Evolutionary conservation across 2,797 vertebrate genomes (phyloP).

Genomic region (Cyclura pinguis): DNA sequence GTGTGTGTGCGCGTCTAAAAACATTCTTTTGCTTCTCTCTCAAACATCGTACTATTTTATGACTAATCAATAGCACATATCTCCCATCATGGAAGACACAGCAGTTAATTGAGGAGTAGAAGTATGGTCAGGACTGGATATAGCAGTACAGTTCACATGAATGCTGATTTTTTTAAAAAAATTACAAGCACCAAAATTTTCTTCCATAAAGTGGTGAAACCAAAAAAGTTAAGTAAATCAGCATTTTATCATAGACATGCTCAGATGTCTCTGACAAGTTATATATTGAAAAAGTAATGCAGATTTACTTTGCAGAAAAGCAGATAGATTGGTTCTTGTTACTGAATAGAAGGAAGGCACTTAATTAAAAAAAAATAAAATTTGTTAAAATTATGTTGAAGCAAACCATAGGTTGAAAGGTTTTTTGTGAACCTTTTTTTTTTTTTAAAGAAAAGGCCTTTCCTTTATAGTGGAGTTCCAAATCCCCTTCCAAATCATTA

Average conservation of each 20-base stretch:
- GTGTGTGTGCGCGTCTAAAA: constrained; percentile 11
- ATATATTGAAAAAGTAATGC: constrained; percentile 45
- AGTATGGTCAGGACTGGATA: constrained; percentile 34
- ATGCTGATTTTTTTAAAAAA: constrained; percentile 30
- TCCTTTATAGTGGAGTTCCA: constrained; percentile 10
- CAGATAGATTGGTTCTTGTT: background rate
- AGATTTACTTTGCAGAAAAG: constrained; percentile 41
- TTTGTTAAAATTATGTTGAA: constrained; percentile 25
- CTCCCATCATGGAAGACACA: constrained; percentile 35
- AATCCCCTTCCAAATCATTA: constrained; percentile 37
- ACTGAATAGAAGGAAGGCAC: constrained; percentile 9
- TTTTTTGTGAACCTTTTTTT: background rate
- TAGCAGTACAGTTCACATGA: background rate
- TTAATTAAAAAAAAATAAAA: background rate
- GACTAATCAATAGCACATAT: constrained; percentile 61
- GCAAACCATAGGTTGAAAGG: background rate
- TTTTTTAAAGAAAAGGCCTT: constrained; percentile 6
- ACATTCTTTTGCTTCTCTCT: constrained; percentile 32
- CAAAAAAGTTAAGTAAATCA: background rate
- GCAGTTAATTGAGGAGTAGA: constrained; percentile 54
- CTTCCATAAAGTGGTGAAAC: background rate
- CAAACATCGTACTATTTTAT: constrained; percentile 43
- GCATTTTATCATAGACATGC: constrained; percentile 13
- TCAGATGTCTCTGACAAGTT: constrained; percentile 50
- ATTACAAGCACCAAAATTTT: constrained; percentile 28